These are phyloP conservation scores for Typhlichthys subterraneus DNA, from an alignment of 2,797 vertebrate species.

Conservation along the genomic window DNA sequence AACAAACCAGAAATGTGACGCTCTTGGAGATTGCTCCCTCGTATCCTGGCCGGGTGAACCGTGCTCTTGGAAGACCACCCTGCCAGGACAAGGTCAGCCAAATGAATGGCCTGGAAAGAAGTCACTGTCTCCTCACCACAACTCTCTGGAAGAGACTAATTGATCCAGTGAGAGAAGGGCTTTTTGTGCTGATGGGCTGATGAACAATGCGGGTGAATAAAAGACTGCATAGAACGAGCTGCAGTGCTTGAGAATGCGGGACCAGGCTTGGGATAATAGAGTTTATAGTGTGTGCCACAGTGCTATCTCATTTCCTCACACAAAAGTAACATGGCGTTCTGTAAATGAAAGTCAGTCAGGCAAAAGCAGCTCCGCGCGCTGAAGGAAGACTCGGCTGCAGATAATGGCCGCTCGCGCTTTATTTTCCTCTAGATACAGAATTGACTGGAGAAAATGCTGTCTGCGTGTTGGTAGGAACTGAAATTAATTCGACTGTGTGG, in stretches of 20 bases:
- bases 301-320: slow-evolving; percentile 71
- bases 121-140: slow-evolving; percentile 46
- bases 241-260: slow-evolving; percentile 41
- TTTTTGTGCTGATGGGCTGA: slow-evolving; percentile 57
- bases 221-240: slow-evolving; percentile 28
- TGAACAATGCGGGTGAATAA: slow-evolving; percentile 59
- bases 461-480: slow-evolving; percentile 49
- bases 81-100: slow-evolving; percentile 57
- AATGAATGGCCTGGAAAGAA: slow-evolving; percentile 69
- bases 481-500: slow-evolving; percentile 46
- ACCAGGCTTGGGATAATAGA: slow-evolving; percentile 51
- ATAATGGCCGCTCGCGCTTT: slow-evolving; percentile 63
- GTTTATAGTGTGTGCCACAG: slow-evolving; percentile 62
- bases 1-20: slow-evolving; percentile 40
- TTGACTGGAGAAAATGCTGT: slow-evolving; percentile 42
- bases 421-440: slow-evolving; percentile 62
- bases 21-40: slow-evolving; percentile 40
- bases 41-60: slow-evolving; percentile 45
- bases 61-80: slow-evolving; percentile 63
- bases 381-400: slow-evolving; percentile 52
- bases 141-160: slow-evolving; percentile 72
- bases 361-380: slow-evolving; percentile 18
- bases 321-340: slow-evolving; percentile 74
- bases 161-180: slow-evolving; percentile 67
- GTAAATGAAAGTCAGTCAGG: slow-evolving; percentile 74